A percentile compares a stretch with the other conserved stretches of the same genome.
phyloP scores from a whole-genome alignment of 2,888 invertebrate species.

The Phragmatobia fuliginosa region DNA sequence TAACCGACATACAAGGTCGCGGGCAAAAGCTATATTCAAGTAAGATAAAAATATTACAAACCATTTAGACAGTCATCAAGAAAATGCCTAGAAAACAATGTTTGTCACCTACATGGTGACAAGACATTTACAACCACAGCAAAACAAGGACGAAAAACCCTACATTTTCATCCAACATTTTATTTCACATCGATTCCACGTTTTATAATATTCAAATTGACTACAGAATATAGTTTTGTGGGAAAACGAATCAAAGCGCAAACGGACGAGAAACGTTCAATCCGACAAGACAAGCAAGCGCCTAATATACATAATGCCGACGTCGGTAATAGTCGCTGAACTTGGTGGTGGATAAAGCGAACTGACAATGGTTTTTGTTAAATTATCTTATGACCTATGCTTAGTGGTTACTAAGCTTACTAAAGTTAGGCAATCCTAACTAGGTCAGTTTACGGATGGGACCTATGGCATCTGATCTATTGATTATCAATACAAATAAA shows the following conservation, averaged over 20 bases:
- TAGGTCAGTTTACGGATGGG: no score
- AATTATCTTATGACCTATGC: neutral
- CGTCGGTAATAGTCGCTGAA: conserved; percentile 32
- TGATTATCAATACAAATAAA: no score
- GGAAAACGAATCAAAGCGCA: conserved; percentile 44
- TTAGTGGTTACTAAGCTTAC: no score
- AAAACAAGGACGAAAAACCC: neutral
- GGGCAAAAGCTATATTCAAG: no score
- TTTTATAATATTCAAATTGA: conserved; percentile 38
- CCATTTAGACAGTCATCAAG: no score
- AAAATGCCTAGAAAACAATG: no score
- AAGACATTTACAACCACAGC: neutral
- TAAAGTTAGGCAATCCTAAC: no score
- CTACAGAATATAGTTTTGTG: conserved; percentile 34
- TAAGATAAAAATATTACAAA: no score
- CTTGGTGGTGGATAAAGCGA: conserved; percentile 24
- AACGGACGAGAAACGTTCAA: conserved; percentile 56
- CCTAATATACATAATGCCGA: conserved; percentile 79
- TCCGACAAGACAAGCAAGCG: conserved; percentile 76
- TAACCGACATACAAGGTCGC: no score
- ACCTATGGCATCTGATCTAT: no score
- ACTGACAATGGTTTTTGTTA: neutral
- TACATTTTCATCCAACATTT: neutral
- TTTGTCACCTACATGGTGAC: no score
- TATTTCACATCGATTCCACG: neutral